Base-by-base conservation (phyloP, 1,140 invertebrate species). In the Fopius arisanus region DNA sequence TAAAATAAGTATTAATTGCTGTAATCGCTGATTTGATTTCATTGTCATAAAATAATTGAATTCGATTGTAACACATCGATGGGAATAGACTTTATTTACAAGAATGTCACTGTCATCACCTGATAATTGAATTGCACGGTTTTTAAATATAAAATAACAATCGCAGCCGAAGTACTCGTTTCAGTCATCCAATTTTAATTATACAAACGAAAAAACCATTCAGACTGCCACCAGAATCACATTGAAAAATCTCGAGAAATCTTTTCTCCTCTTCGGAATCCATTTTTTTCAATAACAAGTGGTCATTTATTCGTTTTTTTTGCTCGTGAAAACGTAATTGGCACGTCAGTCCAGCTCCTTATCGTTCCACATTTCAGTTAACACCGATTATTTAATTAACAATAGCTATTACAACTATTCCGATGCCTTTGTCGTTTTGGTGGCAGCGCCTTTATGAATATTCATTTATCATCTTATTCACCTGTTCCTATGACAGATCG, bases 41-140 rank as follows among this genome's bases (percentile, higher is more conserved):
- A 7, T 31, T 31, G 3, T 7, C 29, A 16, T 12, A 16, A 5
- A 48, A 48, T 48, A 48, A 48, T 2, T 16, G 43, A 48, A 48
- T 48, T 48, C n/a, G 6, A 43, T 16, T 48, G 43, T n/a, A 48
- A 5, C 16, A 19, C 5, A 4, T 26, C 16, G 54, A 28, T 59
- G 54, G 54, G 54, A 23, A 59, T 26, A 59, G 54, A 48, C 9
- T 59, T 59, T 59, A 59, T 59, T 59, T 26, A 59, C 54, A 59
- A 59, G n/a, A 51, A 51, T 19, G 19, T 51, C 43, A 51, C 43
- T 59, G 54, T 28, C 23, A 59, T 59, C 14, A 59, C 6, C 10
- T 59, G 54, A 59, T 19, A 59, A 19, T 26, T 28, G 21, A 23
- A 59, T 59, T 59, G 54, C 54, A 59, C 54, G 54, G 23, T 59